Evolutionary conservation across 2,888 invertebrate genomes (phyloP), one percentile per base, ranked within the genome.

Genomic region (Rhopalosiphum nymphaeae): DNA sequence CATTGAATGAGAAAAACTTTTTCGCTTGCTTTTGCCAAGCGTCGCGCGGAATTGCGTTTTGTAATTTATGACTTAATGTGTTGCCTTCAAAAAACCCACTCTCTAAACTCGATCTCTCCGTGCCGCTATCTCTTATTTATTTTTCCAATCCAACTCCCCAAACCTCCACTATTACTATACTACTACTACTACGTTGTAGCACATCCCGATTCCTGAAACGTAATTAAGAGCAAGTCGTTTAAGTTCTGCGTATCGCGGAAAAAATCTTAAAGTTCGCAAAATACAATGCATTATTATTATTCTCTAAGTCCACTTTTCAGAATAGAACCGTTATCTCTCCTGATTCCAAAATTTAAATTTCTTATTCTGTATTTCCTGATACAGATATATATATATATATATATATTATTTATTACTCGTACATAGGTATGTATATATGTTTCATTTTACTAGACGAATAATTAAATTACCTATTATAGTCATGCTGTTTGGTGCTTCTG

Each of bases 1-100:
- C 86, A 87, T 61, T 87, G 92, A 93, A 93, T 89, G 92, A 93
- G 92, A 93, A 93, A 93, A 93, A 93, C 88, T 93, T 93, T 93
- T 93, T 93, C 92, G 92, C 92, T 93, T 89, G 92, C 92, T 92
- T 92, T 92, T 92, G 92, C 92, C 92, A 93, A 93, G 92, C 92
- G 92, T 93, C 88, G 92, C 92, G 78, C 88, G 92, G 92, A 93
- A 93, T 93, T 93, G 92, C 92, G 88, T 93, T 93, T 89, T 46
- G 92, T 93, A 93, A 93, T 93, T 93, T 93, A 93, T 93, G 92
- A 93, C 92, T 93, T 93, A 93, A 93, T 93, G 92, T 93, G 92
- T 93, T 93, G 92, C 88, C 89, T 93, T 93, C 92, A 93, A 93
- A 93, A 93, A 93, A 93, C 92, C 92, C 92, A 92, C 87, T 92